Evolutionary conservation across 1,140 invertebrate species (phyloP).

Genomic region (Mamestra configurata): DNA sequence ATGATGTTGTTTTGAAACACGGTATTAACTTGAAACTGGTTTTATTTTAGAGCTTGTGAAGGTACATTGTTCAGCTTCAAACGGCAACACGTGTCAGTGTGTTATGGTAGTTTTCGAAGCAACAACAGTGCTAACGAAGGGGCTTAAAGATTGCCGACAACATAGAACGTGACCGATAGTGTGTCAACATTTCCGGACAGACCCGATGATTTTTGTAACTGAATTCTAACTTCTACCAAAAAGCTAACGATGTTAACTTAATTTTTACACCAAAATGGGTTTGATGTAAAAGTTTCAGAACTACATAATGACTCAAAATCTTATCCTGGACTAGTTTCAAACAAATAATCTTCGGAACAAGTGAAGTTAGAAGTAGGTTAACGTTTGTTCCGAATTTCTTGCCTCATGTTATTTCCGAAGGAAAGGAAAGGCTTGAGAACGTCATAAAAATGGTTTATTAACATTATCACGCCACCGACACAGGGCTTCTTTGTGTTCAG

Average conservation of each 20-base stretch:
- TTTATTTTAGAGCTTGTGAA: neutral
- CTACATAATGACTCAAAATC: conserved; percentile 21
- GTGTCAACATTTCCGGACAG: neutral
- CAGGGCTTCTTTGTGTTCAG: conserved; percentile 14
- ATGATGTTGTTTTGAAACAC: neutral
- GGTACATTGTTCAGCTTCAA: neutral
- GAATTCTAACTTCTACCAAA: neutral
- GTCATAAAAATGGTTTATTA: conserved; percentile 46
- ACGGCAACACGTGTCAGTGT: conserved; percentile 6
- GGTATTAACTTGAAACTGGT: neutral
- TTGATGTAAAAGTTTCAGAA: neutral
- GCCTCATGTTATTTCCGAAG: conserved; percentile 15
- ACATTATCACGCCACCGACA: conserved; percentile 39
- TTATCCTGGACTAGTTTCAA: conserved; percentile 4
- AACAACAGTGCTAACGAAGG: conserved; percentile 18
- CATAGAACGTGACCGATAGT: conserved; percentile 13
- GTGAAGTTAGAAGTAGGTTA: conserved; percentile 26
- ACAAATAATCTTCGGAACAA: conserved; percentile 19
- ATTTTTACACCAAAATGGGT: neutral
- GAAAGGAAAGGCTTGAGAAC: conserved; percentile 31
- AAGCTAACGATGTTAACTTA: neutral
- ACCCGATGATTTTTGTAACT: neutral
- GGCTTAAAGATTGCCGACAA: conserved; percentile 25
- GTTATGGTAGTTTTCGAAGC: neutral
- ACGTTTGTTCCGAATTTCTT: conserved; percentile 24